Percentiles rank a stretch among this genome's conserved stretches.
Conservation (phyloP, 2,113 vertebrate species). For the Diadophis punctatus region DNA sequence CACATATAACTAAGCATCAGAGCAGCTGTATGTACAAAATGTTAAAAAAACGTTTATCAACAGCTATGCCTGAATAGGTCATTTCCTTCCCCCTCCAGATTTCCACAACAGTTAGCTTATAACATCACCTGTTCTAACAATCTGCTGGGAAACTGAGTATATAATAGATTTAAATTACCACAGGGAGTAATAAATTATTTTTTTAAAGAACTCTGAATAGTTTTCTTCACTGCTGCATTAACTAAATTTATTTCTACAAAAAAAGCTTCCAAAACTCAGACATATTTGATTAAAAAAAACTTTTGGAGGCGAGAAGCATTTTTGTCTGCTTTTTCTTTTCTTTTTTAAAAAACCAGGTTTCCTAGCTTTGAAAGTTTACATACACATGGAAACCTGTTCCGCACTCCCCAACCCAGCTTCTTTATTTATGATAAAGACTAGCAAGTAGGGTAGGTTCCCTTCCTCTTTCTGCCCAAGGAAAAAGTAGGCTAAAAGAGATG, state of each 20-base stretch:
- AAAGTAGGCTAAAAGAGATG: not conserved
- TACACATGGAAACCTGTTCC: not conserved
- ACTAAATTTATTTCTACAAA: not conserved
- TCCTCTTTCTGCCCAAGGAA: not conserved
- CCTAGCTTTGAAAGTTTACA: not conserved
- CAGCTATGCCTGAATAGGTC: not conserved
- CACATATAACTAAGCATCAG: not conserved
- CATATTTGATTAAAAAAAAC: not conserved
- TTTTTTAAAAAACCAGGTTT: not conserved
- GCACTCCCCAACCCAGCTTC: not conserved
- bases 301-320: not conserved
- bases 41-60: not conserved
- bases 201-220: not conserved
- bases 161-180: not conserved
- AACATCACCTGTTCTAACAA: slow-evolving; percentile 4
- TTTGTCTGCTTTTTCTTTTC: not conserved
- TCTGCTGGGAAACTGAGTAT: not conserved
- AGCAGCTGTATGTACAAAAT: not conserved
- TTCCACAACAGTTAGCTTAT: not conserved
- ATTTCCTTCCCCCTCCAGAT: not conserved
- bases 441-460: not conserved
- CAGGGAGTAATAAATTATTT: not conserved
- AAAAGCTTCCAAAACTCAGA: not conserved
- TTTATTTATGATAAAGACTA: not conserved
- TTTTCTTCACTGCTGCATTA: not conserved